Evolutionary conservation across 2,888 invertebrate species (phyloP).

Genomic region (Caenorhabditis uteleia): DNA sequence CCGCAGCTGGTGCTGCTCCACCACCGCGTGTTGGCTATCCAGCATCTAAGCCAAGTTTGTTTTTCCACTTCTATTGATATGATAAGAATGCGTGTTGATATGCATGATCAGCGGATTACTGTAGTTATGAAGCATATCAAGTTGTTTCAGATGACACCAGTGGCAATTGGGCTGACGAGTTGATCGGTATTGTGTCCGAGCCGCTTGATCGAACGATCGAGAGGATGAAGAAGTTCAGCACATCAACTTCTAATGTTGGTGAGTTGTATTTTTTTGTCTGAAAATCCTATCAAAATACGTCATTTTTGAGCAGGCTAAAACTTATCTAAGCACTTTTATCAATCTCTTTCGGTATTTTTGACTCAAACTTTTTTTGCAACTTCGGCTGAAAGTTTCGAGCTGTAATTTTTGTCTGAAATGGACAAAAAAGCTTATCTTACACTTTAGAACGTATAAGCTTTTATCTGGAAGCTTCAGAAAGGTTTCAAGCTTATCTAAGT

Average conservation of each 20-base stretch:
- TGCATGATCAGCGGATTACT: too few species aligned
- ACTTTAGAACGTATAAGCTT: too few species aligned
- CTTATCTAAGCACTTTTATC: neutral
- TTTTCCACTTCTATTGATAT: neutral
- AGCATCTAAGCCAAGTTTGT: constrained; percentile 19
- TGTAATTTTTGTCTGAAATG: too few species aligned
- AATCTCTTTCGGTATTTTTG: too few species aligned
- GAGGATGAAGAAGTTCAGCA: constrained; percentile 67
- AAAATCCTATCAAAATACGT: neutral
- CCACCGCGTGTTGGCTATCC: constrained; percentile 13
- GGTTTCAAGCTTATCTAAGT: too few species aligned
- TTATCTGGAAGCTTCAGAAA: too few species aligned
- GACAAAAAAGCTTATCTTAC: too few species aligned
- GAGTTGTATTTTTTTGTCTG: too few species aligned
- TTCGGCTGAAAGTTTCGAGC: too few species aligned
- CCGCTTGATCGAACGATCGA: constrained; percentile 69
- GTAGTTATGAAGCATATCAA: too few species aligned
- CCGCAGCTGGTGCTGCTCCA: constrained; percentile 11
- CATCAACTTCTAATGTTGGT: constrained; percentile 65
- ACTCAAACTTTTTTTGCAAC: neutral
- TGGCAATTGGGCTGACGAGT: constrained; percentile 68
- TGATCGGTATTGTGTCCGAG: constrained; percentile 69
- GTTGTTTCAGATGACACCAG: constrained; percentile 39
- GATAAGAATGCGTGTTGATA: too few species aligned
- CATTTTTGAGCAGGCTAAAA: neutral